Evolutionary conservation across 2,888 invertebrate genomes (phyloP).

Genomic region (Morpho achilles): DNA sequence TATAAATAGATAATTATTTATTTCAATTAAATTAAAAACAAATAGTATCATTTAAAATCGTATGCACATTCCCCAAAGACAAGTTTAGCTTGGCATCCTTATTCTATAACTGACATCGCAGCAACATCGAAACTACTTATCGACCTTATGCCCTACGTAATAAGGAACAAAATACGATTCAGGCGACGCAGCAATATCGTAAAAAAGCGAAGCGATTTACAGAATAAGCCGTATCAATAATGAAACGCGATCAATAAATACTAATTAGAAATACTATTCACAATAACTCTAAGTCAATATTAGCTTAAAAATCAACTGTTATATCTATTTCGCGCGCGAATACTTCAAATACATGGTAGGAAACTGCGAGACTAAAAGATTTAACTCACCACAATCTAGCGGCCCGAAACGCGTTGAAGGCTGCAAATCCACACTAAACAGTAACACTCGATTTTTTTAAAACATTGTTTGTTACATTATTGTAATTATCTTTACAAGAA

Average conservation of each 20-base stretch:
- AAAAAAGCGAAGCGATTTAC: conserved; percentile 42
- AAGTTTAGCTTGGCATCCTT: conserved; percentile 50
- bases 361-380: conserved; percentile 16
- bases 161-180: conserved; percentile 45
- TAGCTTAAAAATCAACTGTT: conserved; percentile 43
- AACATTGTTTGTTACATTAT: background rate
- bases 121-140: conserved; percentile 33
- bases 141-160: conserved; percentile 34
- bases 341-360: conserved; percentile 38
- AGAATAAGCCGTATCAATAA: conserved; percentile 55
- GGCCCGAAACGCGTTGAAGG: background rate
- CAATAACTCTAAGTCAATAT: background rate
- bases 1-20: no score
- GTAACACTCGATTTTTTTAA: background rate
- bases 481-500: background rate
- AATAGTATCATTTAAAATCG: no score
- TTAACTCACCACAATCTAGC: conserved; percentile 17
- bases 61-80: conserved; percentile 22
- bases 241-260: conserved; percentile 42
- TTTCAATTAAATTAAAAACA: no score
- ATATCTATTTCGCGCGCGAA: conserved; percentile 39
- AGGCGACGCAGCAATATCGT: conserved; percentile 31
- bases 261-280: conserved; percentile 12
- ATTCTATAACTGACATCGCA: conserved; percentile 46
- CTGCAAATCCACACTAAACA: background rate